Percentiles rank a stretch among this genome's conserved stretches.
phyloP scores from a whole-genome alignment of 2,888 invertebrate species.

The Pediacus dermestoides region DNA sequence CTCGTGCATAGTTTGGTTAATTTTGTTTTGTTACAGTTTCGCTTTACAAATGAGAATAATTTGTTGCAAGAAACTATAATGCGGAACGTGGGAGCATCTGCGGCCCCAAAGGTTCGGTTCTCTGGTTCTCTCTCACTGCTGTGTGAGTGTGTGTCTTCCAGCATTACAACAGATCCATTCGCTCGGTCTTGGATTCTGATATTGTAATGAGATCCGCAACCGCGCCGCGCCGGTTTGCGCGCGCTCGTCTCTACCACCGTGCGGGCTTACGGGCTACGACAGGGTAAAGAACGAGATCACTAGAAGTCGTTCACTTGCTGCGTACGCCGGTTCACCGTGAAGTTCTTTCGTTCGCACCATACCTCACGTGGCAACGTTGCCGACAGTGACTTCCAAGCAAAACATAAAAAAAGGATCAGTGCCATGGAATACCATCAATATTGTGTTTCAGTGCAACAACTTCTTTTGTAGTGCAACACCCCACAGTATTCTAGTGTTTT shows the following conservation, averaged over 20 bases:
- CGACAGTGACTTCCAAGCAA: neutral
- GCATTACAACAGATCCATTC: too few relatives aligned
- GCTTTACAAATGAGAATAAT: conserved; percentile 31
- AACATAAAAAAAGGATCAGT: conserved; percentile 12
- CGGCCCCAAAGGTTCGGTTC: conserved; percentile 24
- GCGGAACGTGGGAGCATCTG: conserved; percentile 32
- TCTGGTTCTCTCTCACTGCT: neutral
- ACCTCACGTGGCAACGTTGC: conserved; percentile 35
- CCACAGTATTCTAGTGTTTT: too few relatives aligned
- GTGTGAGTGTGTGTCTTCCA: too few relatives aligned
- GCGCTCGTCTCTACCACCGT: conserved; percentile 1
- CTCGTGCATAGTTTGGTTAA: too few relatives aligned
- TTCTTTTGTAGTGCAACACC: too few relatives aligned
- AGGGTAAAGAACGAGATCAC: conserved; percentile 38
- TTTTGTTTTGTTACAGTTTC: conserved; percentile 22
- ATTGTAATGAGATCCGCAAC: conserved; percentile 31
- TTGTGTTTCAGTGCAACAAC: conserved; percentile 19
- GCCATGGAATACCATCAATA: conserved; percentile 23
- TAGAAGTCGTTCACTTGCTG: conserved; percentile 38
- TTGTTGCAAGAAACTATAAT: conserved; percentile 30
- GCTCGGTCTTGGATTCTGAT: conserved; percentile 16
- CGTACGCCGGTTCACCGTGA: conserved; percentile 29
- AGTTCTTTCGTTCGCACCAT: conserved; percentile 24
- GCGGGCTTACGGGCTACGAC: conserved; percentile 21
- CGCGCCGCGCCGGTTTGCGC: conserved; percentile 14